phyloP scores from a whole-genome alignment of 2,888 invertebrate species.

The Pemphredon lugubris region DNA sequence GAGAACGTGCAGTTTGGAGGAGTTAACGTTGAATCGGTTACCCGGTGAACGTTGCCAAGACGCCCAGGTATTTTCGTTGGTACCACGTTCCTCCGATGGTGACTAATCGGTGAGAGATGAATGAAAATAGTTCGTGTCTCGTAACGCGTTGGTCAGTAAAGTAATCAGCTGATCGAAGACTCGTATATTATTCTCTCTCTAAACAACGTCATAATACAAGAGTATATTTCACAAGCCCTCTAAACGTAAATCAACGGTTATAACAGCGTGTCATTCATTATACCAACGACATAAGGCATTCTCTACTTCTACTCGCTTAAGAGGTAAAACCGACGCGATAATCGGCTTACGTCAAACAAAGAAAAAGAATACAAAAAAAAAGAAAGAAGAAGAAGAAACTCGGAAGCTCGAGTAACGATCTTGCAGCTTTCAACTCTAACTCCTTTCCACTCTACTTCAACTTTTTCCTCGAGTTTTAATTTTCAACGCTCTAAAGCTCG shows the following conservation, averaged over 20 bases:
- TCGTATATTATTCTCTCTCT: not conserved
- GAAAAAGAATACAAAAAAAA: no score
- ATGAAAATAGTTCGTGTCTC: constrained; percentile 1
- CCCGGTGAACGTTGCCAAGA: not conserved
- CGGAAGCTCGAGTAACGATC: no score
- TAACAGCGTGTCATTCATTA: not conserved
- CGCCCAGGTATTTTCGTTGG: not conserved
- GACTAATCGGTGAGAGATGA: constrained; percentile 11
- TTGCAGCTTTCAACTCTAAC: not conserved
- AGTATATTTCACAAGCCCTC: not conserved
- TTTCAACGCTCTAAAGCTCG: no score
- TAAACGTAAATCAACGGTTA: not conserved
- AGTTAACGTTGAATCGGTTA: not conserved
- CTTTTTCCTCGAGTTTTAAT: not conserved
- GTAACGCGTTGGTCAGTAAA: constrained; percentile 7
- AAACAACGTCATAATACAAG: not conserved
- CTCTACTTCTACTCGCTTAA: not conserved
- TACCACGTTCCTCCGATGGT: not conserved
- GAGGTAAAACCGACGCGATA: not conserved
- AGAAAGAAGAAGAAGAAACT: no score
- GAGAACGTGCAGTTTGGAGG: not conserved
- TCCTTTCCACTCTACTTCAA: not conserved
- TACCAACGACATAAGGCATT: not conserved
- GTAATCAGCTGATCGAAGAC: not conserved
- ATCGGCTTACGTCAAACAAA: not conserved